Percentiles rank a stretch among this genome's conserved stretches.
Conservation (phyloP, 2,797 vertebrate species). For the Gorsachius magnificus region DNA sequence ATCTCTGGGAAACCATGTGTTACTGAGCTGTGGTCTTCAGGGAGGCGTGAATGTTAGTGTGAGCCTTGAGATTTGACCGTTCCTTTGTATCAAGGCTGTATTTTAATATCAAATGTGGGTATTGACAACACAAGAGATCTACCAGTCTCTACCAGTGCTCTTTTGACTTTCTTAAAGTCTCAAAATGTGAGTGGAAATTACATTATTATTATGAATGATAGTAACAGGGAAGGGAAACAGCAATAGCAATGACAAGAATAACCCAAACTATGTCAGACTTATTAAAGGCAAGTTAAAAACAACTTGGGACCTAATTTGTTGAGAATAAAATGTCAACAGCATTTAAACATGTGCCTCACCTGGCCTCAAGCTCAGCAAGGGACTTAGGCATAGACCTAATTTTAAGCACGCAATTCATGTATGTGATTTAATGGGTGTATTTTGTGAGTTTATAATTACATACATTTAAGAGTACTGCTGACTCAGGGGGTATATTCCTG, state of each 20-base stretch:
- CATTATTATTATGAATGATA: neutral
- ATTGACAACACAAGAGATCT: neutral
- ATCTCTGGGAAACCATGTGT: neutral
- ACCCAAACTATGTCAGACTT: neutral
- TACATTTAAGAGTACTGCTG: neutral
- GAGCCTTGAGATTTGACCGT: neutral
- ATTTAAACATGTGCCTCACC: neutral
- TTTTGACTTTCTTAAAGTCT: neutral
- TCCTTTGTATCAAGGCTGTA: neutral
- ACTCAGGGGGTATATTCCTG: neutral
- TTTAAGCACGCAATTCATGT: neutral
- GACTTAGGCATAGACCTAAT: neutral
- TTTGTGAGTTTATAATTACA: neutral
- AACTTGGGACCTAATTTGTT: neutral
- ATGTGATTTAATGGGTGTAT: neutral
- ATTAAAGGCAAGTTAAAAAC: neutral
- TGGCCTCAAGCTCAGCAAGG: neutral
- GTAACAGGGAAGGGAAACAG: neutral
- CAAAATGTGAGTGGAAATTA: neutral
- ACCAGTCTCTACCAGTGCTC: neutral
- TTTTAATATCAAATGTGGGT: neutral
- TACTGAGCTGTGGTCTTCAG: neutral
- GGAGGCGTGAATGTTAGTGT: fast-evolving
- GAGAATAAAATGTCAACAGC: neutral
- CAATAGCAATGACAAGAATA: neutral